Evolutionary conservation across 2,888 invertebrate genomes (phyloP), one percentile per base, ranked within the genome.

Genomic region (Electrophaes corylata): DNA sequence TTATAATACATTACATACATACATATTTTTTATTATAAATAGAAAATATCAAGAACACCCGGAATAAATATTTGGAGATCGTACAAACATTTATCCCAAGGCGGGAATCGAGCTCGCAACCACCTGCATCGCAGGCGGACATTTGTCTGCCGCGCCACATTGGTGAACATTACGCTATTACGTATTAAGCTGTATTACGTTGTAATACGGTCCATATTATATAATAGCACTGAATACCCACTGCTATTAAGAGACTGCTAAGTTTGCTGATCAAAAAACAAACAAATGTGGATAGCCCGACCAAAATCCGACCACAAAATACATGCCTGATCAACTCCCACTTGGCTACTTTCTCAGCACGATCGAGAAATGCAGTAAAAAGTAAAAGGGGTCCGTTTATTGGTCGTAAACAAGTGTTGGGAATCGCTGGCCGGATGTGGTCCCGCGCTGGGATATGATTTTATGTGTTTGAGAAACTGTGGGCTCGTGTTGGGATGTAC

Each of bases 331-430:
- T 26, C 39, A 39, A 45, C 35, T 59, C 59, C 59, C 59, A 51
- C 55, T 51, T 43, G 55, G 29, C 50, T 11, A 40, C 49, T 57
- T 50, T 45, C 49, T 18, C 35, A 35, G 39, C 50, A 54, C 59
- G 59, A 55, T 59, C 50, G 47, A 66, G 62, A 53, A 64, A 45
- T 64, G 50, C 64, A 60, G 64, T 66, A 62, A 65, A 66, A 66
- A 66, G 65, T 63, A 65, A 65, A 66, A 65, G 61, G 62, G 65
- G 45, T 60, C 33, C 44, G 60, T 66, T 65, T 66, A 66, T 65
- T 37, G 66, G 53, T 50, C 59, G 62, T 66, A 66, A 66, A 66
- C 57, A 59, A 60, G 57, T 52, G 57, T 55, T 51, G 54, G 51
- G 47, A 60, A 60, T 51, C 59, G 59, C 50, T 55, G 59, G 54